Percentiles rank a stretch among this genome's conserved stretches.
Conservation (phyloP, 1,140 invertebrate species). For the Hycleus cichorii region DNA sequence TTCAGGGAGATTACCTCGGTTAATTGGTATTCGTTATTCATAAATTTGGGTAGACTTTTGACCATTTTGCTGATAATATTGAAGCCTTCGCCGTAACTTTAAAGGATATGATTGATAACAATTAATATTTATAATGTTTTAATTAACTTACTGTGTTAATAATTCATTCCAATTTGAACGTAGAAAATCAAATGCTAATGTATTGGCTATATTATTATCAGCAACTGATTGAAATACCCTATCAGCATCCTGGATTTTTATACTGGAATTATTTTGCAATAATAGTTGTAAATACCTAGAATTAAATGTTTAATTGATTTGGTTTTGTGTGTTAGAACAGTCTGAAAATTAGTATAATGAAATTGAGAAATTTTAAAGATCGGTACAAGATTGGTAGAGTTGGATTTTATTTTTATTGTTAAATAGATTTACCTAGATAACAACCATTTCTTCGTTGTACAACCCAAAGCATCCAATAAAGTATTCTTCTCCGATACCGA, state of each 20-base stretch:
- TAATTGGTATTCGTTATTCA: slow-evolving; percentile 42
- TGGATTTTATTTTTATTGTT: neutral
- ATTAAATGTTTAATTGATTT: slow-evolving; percentile 2
- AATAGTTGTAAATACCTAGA: slow-evolving; percentile 52
- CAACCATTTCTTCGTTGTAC: slow-evolving; percentile 65
- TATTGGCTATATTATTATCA: slow-evolving; percentile 50
- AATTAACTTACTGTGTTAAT: slow-evolving; percentile 29
- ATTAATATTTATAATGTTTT: neutral
- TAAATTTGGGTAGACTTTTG: slow-evolving; percentile 42
- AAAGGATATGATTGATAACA: slow-evolving; percentile 3
- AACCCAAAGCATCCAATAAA: slow-evolving; percentile 62
- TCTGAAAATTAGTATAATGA: slow-evolving; percentile 1
- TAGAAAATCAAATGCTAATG: slow-evolving; percentile 46
- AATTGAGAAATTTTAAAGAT: neutral
- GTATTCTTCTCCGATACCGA: slow-evolving; percentile 57
- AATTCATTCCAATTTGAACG: slow-evolving; percentile 34
- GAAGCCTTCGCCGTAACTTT: slow-evolving; percentile 47
- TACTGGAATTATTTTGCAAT: slow-evolving; percentile 50
- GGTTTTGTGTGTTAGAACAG: neutral
- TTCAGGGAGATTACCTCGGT: slow-evolving; percentile 21
- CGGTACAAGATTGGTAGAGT: neutral
- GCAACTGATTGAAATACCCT: slow-evolving; percentile 54
- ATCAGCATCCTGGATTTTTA: slow-evolving; percentile 63
- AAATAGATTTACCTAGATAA: slow-evolving; percentile 48
- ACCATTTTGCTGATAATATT: slow-evolving; percentile 46